These are phyloP conservation scores for Clarias batrachus DNA, from an alignment of 2,113 vertebrate species.

Conservation along the genomic window DNA sequence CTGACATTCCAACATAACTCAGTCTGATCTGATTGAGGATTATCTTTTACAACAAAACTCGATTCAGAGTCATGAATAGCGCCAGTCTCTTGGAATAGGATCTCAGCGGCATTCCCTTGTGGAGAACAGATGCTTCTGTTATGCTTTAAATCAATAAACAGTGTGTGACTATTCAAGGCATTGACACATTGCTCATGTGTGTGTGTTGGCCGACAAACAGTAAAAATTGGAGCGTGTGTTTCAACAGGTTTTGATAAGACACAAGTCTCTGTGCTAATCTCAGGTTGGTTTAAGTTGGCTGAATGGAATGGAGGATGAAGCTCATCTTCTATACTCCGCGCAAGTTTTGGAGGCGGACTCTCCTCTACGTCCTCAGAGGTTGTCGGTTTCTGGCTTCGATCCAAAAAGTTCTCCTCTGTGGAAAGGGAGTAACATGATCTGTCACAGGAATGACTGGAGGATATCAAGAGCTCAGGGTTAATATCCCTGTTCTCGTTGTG, in stretches of 20 bases:
- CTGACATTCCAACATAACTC: neutral
- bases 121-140: conserved; percentile 13
- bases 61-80: conserved; percentile 11
- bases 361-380: conserved; percentile 17
- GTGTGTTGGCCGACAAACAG: conserved; percentile 23
- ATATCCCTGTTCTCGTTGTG: conserved; percentile 21
- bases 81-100: neutral
- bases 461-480: conserved; percentile 28
- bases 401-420: conserved; percentile 6
- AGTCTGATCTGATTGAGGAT: conserved; percentile 28
- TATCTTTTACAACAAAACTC: conserved; percentile 28
- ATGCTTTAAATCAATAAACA: conserved; percentile 14
- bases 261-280: neutral
- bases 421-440: conserved; percentile 20
- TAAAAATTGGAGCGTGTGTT: conserved; percentile 11
- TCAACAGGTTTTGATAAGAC: conserved; percentile 10
- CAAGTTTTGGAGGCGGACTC: conserved; percentile 33
- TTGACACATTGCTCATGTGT: neutral
- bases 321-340: conserved; percentile 18
- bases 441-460: conserved; percentile 30
- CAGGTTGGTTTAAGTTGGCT: neutral
- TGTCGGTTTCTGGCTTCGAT: neutral
- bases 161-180: conserved; percentile 5
- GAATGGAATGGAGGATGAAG: neutral
- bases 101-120: conserved; percentile 17